Evolutionary conservation across 2,113 vertebrate genomes (phyloP).

Genomic region (Festucalex cinctus): DNA sequence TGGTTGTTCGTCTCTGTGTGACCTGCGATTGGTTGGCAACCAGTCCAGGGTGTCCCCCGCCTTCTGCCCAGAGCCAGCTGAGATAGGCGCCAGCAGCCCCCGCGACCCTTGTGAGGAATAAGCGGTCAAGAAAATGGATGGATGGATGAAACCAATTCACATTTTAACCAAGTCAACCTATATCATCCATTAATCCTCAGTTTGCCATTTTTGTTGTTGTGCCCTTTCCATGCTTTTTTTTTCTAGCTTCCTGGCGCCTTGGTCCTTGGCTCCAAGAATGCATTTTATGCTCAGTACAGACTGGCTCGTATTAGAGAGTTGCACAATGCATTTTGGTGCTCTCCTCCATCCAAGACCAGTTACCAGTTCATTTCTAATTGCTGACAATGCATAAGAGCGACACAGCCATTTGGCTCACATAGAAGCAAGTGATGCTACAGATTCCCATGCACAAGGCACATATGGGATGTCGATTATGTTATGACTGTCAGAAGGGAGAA

Average conservation of each 20-base stretch:
- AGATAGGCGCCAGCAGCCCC: too few relatives aligned
- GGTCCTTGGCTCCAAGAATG: not conserved
- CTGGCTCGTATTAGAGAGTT: too few relatives aligned
- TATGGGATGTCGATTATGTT: conserved; percentile 65
- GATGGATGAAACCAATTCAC: too few relatives aligned
- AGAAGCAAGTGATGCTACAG: not conserved
- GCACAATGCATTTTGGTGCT: not conserved
- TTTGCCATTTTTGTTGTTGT: not conserved
- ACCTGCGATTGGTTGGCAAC: too few relatives aligned
- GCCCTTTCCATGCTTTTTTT: not conserved
- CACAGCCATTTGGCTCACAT: not conserved
- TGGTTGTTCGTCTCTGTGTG: too few relatives aligned
- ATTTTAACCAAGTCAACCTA: too few relatives aligned
- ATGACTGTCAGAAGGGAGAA: conserved; percentile 54
- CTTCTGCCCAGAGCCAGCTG: too few relatives aligned
- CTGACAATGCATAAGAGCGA: not conserved
- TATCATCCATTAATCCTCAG: too few relatives aligned
- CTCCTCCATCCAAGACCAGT: not conserved
- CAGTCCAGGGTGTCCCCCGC: too few relatives aligned
- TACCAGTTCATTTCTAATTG: not conserved
- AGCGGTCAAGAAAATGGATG: too few relatives aligned
- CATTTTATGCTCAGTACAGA: not conserved
- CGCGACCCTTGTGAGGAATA: too few relatives aligned
- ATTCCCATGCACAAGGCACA: conserved; percentile 28
- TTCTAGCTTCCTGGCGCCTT: not conserved